A percentile compares a stretch with the other conserved stretches of the same genome.
phyloP scores from a whole-genome alignment of 2,113 vertebrate species.

The Lophura nycthemera region DNA sequence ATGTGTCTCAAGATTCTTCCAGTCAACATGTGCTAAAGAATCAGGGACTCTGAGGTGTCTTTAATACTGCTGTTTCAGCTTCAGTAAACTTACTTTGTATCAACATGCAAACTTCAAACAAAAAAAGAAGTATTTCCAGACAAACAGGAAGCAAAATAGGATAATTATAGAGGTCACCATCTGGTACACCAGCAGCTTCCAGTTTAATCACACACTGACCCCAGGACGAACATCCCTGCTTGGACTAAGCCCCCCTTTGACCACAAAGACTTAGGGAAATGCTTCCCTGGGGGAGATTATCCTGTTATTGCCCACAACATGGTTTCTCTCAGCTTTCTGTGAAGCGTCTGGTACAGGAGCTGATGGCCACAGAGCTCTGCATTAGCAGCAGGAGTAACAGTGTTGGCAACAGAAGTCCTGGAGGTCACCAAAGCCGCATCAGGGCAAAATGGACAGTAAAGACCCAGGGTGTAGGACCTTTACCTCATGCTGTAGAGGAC shows the following conservation, averaged over 20 bases:
- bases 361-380: not conserved
- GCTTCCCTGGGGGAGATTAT: not conserved
- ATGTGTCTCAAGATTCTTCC: not conserved
- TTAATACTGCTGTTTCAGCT: not conserved
- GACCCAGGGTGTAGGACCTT: not conserved
- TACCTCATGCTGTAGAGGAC: constrained; percentile 97
- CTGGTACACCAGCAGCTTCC: constrained; percentile 57
- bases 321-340: not conserved
- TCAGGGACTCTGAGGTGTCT: not conserved
- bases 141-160: constrained; percentile 61
- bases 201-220: constrained; percentile 71
- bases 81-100: not conserved
- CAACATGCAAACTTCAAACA: not conserved
- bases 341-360: not conserved
- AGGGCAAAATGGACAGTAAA: not conserved
- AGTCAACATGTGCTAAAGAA: not conserved
- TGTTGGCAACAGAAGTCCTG: not conserved
- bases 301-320: not conserved
- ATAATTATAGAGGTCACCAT: constrained; percentile 69
- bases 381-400: not conserved
- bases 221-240: not conserved
- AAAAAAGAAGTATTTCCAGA: not conserved
- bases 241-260: constrained; percentile 26
- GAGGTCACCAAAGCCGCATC: not conserved
- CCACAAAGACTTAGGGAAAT: not conserved